phyloP scores from a whole-genome alignment of 2,113 vertebrate species.

The Neolamprologus variostigma region DNA sequence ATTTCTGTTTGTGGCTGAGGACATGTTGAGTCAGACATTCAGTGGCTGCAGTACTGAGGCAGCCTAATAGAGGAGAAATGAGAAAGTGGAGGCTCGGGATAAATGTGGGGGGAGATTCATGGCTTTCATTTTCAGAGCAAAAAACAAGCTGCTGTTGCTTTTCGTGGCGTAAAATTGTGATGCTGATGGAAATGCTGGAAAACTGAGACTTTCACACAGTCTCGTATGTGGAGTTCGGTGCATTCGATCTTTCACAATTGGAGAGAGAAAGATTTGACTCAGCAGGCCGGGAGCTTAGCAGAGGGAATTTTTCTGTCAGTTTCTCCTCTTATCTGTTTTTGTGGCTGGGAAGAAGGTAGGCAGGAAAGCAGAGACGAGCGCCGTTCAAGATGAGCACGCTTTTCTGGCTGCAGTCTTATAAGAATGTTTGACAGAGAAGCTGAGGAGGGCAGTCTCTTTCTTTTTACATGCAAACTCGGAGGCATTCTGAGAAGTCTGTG shows the following conservation, averaged over 20 bases:
- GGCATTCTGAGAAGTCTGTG: conserved; percentile 38
- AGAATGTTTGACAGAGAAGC: conserved; percentile 15
- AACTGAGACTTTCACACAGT: background rate
- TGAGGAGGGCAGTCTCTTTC: background rate
- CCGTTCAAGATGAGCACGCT: background rate
- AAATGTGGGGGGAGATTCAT: background rate
- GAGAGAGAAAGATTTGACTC: background rate
- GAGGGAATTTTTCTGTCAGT: background rate
- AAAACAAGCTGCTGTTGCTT: background rate
- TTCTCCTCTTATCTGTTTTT: background rate
- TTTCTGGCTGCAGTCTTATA: background rate
- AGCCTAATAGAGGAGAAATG: background rate
- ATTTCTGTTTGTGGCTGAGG: background rate
- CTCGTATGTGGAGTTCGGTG: background rate
- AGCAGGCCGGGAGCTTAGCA: background rate
- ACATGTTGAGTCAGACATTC: background rate
- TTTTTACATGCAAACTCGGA: background rate
- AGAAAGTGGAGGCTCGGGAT: background rate
- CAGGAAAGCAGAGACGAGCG: background rate
- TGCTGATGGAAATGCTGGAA: background rate
- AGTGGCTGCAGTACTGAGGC: background rate
- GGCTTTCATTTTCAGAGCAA: background rate
- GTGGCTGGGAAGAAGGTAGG: background rate
- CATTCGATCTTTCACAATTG: background rate
- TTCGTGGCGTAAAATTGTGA: background rate